Base-by-base conservation (phyloP, 1,140 invertebrate genomes). In the Aphidius ervi region DNA sequence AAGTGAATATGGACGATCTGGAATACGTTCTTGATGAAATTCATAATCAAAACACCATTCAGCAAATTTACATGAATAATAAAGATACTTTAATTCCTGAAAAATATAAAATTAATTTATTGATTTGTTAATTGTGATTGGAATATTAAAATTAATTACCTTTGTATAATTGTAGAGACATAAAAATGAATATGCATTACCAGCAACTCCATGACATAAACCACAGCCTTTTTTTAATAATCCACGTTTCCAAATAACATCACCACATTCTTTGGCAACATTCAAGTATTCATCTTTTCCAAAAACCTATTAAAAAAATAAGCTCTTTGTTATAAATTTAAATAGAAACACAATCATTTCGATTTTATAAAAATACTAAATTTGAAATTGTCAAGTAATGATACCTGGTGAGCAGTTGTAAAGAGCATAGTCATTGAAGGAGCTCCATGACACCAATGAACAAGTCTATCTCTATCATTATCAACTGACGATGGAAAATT, bases 401-500 rank as follows among this genome's bases (percentile, higher is more conserved):
- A 48, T 31, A 94, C 92, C 82, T 92, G 79, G 73, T 89, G 86
- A 46, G 94, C 93, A 68, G 86, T 74, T 59, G 84, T 74, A 67
- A 92, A 89, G 58, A 94, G 79, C 69, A 89, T 85, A 10, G 93
- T 82, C 78, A 92, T 89, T 16, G 94, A 94, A 49, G 95, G 91
- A 23, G 94, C 92, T 10, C 95, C 95, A 76, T 97, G 94, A 82
- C 95, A 97, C 95, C 95, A 98, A 66, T 97, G 95, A 3, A 97
- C 87, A 47, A 97, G 82, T 75, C 85, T 86, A 72, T 97, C 93
- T 42, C 76, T 77, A 42, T 78, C 79, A 66, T 85, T 89, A 10
- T 84, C 86, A 1, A 90, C 56, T 0, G 93, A 95, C 0, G 93
- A 95, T 5, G 91, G 91, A 74, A 91, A 91, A 79, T 97, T 97